Evolutionary conservation across 2,888 invertebrate species (phyloP).

Genomic region (Bugulina stolonifera): DNA sequence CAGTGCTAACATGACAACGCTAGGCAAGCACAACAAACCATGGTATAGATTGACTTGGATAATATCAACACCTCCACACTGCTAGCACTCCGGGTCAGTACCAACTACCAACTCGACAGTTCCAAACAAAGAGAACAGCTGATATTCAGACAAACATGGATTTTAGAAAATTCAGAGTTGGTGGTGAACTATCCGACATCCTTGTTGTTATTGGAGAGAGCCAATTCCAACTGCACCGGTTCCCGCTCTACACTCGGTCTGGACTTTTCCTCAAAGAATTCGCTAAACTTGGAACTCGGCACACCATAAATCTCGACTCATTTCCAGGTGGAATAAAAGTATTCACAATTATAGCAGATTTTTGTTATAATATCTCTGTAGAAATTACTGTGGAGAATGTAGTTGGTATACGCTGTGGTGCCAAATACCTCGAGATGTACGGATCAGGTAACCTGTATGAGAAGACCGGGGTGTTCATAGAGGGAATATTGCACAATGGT

Average conservation of each 20-base stretch:
- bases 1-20: neutral
- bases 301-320: slow-evolving; percentile 38
- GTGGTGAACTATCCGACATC: slow-evolving; percentile 51
- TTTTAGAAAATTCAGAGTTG: slow-evolving; percentile 26
- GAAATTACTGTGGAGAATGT: slow-evolving; percentile 43
- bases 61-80: too few species aligned
- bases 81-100: too few species aligned
- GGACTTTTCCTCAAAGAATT: slow-evolving; percentile 39
- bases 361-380: slow-evolving; percentile 48
- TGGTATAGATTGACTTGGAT: too few species aligned
- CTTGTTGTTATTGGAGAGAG: slow-evolving; percentile 40
- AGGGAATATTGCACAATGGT: slow-evolving; percentile 36
- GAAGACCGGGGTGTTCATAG: slow-evolving; percentile 41
- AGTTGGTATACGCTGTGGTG: slow-evolving; percentile 44
- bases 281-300: slow-evolving; percentile 36
- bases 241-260: slow-evolving; percentile 49
- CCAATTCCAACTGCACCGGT: slow-evolving; percentile 48
- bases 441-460: slow-evolving; percentile 43
- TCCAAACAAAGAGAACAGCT: too few species aligned
- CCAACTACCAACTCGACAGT: too few species aligned
- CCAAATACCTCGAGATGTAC: slow-evolving; percentile 47
- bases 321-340: slow-evolving; percentile 49
- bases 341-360: slow-evolving; percentile 48
- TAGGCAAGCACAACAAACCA: neutral
- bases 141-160: too few species aligned